phyloP scores from a whole-genome alignment of 2,113 vertebrate species.

The Grallaria varia region DNA sequence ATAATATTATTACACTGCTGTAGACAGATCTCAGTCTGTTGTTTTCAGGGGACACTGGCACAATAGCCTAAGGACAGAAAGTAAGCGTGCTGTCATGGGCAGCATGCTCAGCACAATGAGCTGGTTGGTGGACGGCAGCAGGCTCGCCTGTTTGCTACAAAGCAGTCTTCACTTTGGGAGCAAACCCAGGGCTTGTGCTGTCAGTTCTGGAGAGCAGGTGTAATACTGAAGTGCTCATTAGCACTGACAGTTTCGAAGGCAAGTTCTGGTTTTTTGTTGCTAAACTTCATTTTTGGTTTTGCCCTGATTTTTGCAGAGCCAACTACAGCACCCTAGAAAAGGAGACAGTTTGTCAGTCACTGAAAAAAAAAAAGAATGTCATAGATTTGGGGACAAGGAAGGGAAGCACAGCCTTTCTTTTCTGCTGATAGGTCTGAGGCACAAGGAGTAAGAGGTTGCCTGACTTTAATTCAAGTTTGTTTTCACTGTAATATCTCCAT shows the following conservation, averaged over 20 bases:
- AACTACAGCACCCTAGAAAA: neutral
- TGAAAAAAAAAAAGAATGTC: neutral
- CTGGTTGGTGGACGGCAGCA: slow-evolving; percentile 22
- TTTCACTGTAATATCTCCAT: neutral
- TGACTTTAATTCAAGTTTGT: neutral
- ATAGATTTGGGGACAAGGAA: neutral
- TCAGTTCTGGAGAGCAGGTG: slow-evolving; percentile 29
- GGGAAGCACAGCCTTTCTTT: neutral
- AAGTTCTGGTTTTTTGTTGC: slow-evolving; percentile 8
- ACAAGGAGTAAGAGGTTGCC: neutral
- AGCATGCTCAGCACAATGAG: slow-evolving; percentile 35
- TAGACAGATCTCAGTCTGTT: neutral
- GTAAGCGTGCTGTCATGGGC: slow-evolving; percentile 35
- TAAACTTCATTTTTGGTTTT: neutral
- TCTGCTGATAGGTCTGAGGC: neutral
- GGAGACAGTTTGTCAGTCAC: neutral
- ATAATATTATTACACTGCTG: slow-evolving; percentile 51
- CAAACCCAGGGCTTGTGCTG: slow-evolving; percentile 41
- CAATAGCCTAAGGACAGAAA: slow-evolving; percentile 55
- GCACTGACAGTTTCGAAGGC: neutral
- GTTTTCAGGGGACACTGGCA: slow-evolving; percentile 36
- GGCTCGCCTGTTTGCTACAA: neutral
- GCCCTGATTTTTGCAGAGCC: neutral
- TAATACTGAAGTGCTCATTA: neutral
- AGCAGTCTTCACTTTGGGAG: slow-evolving; percentile 17